These are phyloP conservation scores for Leptocoma aspasia DNA, from an alignment of 2,113 vertebrate species.

Conservation along the genomic window DNA sequence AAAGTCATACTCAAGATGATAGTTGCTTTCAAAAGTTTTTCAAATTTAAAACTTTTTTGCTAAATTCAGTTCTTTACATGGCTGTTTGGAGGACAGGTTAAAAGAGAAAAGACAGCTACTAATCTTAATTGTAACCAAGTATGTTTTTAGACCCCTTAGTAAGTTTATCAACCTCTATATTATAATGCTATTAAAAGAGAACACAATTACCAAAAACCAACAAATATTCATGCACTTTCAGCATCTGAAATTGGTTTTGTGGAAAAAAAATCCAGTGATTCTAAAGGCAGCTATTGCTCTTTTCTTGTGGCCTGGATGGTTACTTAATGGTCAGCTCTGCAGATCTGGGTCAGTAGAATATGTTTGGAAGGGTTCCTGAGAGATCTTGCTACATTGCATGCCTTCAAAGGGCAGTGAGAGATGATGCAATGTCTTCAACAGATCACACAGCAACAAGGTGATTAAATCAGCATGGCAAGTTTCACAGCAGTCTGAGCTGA, in stretches of 20 bases:
- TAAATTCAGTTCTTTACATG: background rate
- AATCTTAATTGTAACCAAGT: background rate
- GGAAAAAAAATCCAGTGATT: background rate
- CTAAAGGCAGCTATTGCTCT: background rate
- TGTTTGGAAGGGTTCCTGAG: background rate
- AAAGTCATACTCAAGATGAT: rapidly evolving
- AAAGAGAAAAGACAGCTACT: background rate
- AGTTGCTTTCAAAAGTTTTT: background rate
- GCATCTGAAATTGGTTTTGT: background rate
- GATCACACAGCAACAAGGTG: background rate
- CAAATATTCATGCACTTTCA: background rate
- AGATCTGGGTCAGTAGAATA: background rate
- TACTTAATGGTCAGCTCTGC: background rate
- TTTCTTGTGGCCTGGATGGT: background rate
- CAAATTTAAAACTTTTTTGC: background rate
- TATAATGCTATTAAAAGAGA: background rate
- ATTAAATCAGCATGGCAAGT: background rate
- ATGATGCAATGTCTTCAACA: background rate
- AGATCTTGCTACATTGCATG: background rate
- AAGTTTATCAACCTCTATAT: background rate
- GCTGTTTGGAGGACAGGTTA: rapidly evolving
- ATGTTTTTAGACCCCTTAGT: background rate
- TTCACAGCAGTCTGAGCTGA: conserved; percentile 9
- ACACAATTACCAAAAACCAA: background rate
- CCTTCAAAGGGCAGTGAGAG: background rate